Percentiles rank a stretch among this genome's conserved stretches.
Conservation (phyloP, 2,113 vertebrate species). For the Microcebus griseorufus region DNA sequence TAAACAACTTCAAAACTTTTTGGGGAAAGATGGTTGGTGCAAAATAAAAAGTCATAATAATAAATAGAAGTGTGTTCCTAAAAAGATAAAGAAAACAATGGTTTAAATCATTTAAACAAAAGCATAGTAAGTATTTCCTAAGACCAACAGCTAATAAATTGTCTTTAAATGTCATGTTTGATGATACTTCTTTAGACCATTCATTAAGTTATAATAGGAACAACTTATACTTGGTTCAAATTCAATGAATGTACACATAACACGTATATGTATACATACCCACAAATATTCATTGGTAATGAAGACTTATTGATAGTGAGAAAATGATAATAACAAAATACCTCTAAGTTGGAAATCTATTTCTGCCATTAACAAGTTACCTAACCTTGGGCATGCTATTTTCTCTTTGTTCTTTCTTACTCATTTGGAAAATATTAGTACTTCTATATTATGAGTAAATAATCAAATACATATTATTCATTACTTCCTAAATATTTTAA, state of each 20-base stretch:
- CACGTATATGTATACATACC: rapidly evolving
- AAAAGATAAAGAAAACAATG: background rate
- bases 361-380: background rate
- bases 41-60: background rate
- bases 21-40: background rate
- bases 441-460: background rate
- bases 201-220: background rate
- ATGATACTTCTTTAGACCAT: background rate
- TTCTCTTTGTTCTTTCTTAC: background rate
- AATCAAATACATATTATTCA: background rate
- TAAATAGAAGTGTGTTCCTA: background rate
- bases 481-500: background rate
- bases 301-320: background rate
- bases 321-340: background rate
- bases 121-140: background rate
- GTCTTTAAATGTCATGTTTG: background rate
- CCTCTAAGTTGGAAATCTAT: background rate
- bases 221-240: background rate
- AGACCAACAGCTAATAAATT: background rate
- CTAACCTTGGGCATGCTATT: background rate
- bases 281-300: background rate
- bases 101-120: background rate
- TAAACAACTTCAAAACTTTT: background rate
- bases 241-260: background rate
- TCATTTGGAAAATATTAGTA: background rate